Conservation (phyloP, 2,888 invertebrate genomes). For the Danaus chrysippus region DNA sequence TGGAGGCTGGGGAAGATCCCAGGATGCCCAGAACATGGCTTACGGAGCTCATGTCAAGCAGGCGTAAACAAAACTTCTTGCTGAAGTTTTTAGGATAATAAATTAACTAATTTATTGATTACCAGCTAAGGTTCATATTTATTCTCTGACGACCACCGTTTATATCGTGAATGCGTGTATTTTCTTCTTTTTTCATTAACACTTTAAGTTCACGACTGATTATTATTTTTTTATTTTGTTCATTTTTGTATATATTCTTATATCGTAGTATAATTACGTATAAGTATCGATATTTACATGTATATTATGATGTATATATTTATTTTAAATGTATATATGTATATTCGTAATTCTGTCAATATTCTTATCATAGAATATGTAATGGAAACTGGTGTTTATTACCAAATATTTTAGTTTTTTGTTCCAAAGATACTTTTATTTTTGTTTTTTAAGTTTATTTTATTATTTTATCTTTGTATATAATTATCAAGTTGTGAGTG, state of each 20-base stretch:
- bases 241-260: constrained; percentile 23
- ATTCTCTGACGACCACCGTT: constrained; percentile 48
- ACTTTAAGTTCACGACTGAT: constrained; percentile 48
- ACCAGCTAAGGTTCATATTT: constrained; percentile 32
- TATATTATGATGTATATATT: constrained; percentile 23
- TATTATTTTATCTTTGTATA: constrained; percentile 45
- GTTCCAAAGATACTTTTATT: constrained; percentile 67
- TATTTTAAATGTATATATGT: constrained; percentile 24
- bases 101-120: constrained; percentile 38
- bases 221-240: constrained; percentile 31
- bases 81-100: constrained; percentile 22
- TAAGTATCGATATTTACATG: constrained; percentile 11
- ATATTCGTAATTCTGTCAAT: constrained; percentile 32
- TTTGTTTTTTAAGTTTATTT: constrained; percentile 40
- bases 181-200: constrained; percentile 39
- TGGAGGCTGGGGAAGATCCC: constrained; percentile 81
- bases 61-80: constrained; percentile 41
- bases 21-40: constrained; percentile 83
- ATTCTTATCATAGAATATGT: constrained; percentile 4
- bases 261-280: constrained; percentile 28
- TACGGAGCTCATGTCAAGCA: constrained; percentile 81
- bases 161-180: constrained; percentile 39
- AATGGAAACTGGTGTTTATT: constrained; percentile 32
- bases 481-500: constrained; percentile 41
- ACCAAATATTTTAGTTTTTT: constrained; percentile 56